Evolutionary conservation across 2,888 invertebrate genomes (phyloP), one percentile per base, ranked within the genome.

Genomic region (Himalopsyche anomala): DNA sequence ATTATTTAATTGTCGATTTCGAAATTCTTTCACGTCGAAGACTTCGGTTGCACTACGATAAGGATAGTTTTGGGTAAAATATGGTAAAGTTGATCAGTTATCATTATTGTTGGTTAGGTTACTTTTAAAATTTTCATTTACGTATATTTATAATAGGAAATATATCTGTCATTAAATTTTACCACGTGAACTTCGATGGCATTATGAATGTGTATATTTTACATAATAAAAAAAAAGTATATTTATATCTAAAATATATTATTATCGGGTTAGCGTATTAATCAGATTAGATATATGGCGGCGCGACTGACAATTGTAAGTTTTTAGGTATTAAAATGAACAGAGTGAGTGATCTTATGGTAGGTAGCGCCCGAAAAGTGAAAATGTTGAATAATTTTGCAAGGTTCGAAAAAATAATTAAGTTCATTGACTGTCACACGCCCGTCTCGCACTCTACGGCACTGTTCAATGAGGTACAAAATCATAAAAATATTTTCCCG

Each of bases 271-370:
- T 83, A 83, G 62, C n/a, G 85, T 82, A 84, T 28, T 74, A 81
- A 85, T 74, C 81, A 81, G 51, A 42, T 79, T 55, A 82, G 82
- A 40, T 84, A 82, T 82, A 82, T 55, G 82, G 82, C 42, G 85
- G 85, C 83, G 86, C 83, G 86, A 86, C 86, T 86, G 86, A 86
- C 86, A 86, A 86, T 86, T 86, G 82, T 83, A 83, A 56, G 80
- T 54, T 86, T 85, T 42, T 86, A 83, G 83, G 62, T 36, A 45
- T 62, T 42, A 83, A 69, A 38, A 83, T 56, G 69, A 45, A 69
- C 38, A 38, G 83, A 42, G 69, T 56, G 83, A 42, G 82, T 82
- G 82, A 54, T 74, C 74, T 74, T 36, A 74, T 74, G 74, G 74
- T 74, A 74, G 74, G 19, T 74, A 74, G 74, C 74, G 74, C 74